A percentile compares a stretch with the other conserved stretches of the same genome.
These are phyloP conservation scores for Aleiodes testaceus DNA, from an alignment of 2,888 invertebrate genomes.

Conservation along the genomic window DNA sequence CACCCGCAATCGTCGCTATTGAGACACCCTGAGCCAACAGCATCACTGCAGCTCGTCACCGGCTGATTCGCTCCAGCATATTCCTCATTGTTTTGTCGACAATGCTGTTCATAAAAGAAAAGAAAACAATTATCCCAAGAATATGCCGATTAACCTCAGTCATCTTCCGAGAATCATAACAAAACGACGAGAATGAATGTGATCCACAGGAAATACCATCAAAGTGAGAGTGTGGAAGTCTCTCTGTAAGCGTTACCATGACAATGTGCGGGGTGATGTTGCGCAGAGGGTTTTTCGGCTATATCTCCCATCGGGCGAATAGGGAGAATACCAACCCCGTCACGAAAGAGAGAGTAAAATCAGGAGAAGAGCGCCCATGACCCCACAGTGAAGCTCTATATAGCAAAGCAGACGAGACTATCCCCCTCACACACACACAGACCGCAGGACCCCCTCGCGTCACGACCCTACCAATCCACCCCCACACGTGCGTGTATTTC, in stretches of 20 bases:
- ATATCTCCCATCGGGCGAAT: constrained; percentile 30
- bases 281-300: constrained; percentile 33
- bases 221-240: neutral
- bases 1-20: constrained; percentile 70
- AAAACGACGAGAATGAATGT: too few species aligned
- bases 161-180: neutral
- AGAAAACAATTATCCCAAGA: neutral
- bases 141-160: too few species aligned
- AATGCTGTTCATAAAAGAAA: neutral
- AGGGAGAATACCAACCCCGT: constrained; percentile 6
- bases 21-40: constrained; percentile 67
- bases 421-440: neutral
- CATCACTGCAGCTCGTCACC: constrained; percentile 64
- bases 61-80: constrained; percentile 56
- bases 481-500: constrained; percentile 11
- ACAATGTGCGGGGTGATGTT: constrained; percentile 33
- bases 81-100: constrained; percentile 7
- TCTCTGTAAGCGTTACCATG: constrained; percentile 39
- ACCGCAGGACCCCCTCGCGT: neutral
- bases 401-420: constrained; percentile 40
- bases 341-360: constrained; percentile 32
- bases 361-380: constrained; percentile 35
- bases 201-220: neutral
- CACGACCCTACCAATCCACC: constrained; percentile 30
- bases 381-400: constrained; percentile 26